These are phyloP conservation scores for Nycticebus coucang DNA, from an alignment of 2,113 vertebrate species.

Conservation along the genomic window DNA sequence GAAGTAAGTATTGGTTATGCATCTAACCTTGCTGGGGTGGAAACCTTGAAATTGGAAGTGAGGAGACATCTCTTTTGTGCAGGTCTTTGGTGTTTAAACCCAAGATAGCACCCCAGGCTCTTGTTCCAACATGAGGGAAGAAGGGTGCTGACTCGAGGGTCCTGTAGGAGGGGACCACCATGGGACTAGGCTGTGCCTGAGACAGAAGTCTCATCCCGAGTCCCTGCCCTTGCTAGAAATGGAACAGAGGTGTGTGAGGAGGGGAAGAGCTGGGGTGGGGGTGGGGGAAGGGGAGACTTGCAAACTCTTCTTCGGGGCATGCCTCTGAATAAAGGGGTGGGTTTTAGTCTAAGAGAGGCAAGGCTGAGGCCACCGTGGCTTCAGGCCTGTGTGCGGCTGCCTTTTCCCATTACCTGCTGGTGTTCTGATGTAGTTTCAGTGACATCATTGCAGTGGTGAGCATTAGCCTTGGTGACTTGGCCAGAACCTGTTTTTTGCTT, in stretches of 20 bases:
- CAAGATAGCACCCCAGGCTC: background rate
- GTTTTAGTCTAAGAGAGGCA: background rate
- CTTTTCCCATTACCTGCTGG: background rate
- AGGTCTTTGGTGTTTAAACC: background rate
- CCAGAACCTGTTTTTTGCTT: conserved; percentile 24
- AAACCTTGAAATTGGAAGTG: background rate
- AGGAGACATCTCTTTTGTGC: background rate
- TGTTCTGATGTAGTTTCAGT: background rate
- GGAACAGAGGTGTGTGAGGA: background rate
- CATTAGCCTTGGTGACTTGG: conserved; percentile 11
- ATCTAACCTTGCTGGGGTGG: background rate
- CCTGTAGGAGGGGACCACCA: background rate
- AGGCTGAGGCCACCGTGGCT: background rate
- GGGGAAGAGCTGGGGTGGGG: background rate
- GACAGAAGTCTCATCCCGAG: background rate
- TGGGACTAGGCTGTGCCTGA: background rate
- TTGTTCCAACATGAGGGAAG: background rate
- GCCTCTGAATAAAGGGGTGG: background rate
- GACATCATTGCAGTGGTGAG: background rate
- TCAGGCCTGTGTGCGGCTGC: background rate
- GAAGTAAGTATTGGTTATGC: background rate
- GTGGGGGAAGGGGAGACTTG: too few relatives aligned
- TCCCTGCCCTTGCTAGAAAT: background rate
- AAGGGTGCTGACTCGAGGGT: background rate
- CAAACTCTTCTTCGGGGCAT: background rate